Evolutionary conservation across 2,797 vertebrate genomes (phyloP), one percentile per base, ranked within the genome.

Genomic region (Buphagus erythrorhynchus): DNA sequence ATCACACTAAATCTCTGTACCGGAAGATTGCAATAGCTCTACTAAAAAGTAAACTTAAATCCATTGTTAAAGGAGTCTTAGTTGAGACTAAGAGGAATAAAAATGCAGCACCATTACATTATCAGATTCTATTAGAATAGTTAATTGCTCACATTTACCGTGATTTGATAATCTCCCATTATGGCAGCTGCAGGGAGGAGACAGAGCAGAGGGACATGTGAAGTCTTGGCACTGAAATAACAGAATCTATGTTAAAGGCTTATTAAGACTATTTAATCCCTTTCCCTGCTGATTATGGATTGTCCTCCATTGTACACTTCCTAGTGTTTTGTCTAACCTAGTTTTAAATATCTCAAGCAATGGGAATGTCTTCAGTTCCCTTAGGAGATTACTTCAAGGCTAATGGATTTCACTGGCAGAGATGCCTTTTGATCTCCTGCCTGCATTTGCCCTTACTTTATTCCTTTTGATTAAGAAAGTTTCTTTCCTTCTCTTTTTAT

Each of bases 241-340:
- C 67, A 95, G 62, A 66, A 80, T 90, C 82, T 69, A 31, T 78
- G 68, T 75, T 94, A 91, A 95, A 95, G 91, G 76, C 82, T 92
- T 95, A 94, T 94, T 94, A 96, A 94, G 57, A 80, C 79, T 55
- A 78, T 73, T 95, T 94, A 96, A 95, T 93, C 89, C 89, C 24
- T 75, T 80, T 94, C 73, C 93, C 95, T 90, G 93, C 85, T 96
- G 94, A 81, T 93, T 90, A 93, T 95, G 85, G 73, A 90, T 88
- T 94, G 89, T 93, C 71, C 85, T 73, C 66, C 73, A 90, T 73
- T 81, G 87, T 86, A 86, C 40, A 81, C 54, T 95, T 96, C 85
- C 92, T 94, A 90, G 69, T 88, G 94, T 94, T 97, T 94, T 92
- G 92, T 93, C 91, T 95, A 92, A 91, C 91, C 65, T 45, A 75